A percentile compares a stretch with the other conserved stretches of the same genome.
phyloP scores from a whole-genome alignment of 2,888 invertebrate species.

The Drosophila mimica region DNA sequence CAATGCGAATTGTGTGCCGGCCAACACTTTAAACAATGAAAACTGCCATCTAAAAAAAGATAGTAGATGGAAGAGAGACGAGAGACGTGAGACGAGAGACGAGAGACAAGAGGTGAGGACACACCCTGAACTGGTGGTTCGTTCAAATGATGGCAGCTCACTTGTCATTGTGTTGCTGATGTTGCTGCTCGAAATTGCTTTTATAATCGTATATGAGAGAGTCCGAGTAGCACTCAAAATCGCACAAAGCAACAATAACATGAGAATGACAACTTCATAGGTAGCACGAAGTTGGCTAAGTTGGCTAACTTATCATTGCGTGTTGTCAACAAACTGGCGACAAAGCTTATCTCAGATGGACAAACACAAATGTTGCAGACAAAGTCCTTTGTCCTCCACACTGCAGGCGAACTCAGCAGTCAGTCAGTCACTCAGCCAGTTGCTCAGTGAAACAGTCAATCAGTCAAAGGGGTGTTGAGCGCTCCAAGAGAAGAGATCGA shows the following conservation, averaged over 20 bases:
- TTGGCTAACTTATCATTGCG: conserved; percentile 72
- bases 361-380: conserved; percentile 67
- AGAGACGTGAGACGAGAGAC: background rate
- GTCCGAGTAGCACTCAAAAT: conserved; percentile 51
- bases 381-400: conserved; percentile 5
- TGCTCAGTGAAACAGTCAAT: conserved; percentile 33
- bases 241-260: conserved; percentile 45
- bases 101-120: conserved; percentile 10
- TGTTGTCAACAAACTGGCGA: conserved; percentile 77
- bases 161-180: conserved; percentile 62
- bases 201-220: conserved; percentile 36
- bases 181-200: conserved; percentile 59
- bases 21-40: conserved; percentile 75
- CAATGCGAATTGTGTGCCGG: conserved; percentile 70
- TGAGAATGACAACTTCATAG: conserved; percentile 51
- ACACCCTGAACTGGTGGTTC: conserved; percentile 30
- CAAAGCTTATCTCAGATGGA: conserved; percentile 78
- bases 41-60: conserved; percentile 45
- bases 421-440: conserved; percentile 22
- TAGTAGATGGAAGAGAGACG: background rate
- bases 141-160: conserved; percentile 40
- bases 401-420: conserved; percentile 17
- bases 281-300: conserved; percentile 40
- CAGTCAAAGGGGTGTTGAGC: conserved; percentile 36
- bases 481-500: conserved; percentile 16